These are phyloP conservation scores for Campopleginae sp. DNA, from an alignment of 2,888 invertebrate genomes.

Conservation along the genomic window DNA sequence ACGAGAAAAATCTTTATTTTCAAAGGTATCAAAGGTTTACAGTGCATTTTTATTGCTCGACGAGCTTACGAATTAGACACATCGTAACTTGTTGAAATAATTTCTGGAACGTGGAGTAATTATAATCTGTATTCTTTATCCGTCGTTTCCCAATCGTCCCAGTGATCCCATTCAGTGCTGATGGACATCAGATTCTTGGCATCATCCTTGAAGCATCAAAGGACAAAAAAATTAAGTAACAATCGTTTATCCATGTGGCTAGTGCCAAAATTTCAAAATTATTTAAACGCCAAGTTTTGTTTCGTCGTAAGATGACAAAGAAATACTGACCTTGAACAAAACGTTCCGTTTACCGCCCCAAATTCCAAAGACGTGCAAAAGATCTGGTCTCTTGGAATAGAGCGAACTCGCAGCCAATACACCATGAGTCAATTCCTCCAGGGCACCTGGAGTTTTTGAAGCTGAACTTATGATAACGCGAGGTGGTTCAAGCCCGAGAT, in stretches of 20 bases:
- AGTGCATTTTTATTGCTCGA: constrained; percentile 19
- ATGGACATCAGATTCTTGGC: constrained; percentile 83
- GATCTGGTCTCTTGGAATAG: constrained; percentile 86
- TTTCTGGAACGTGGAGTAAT: background rate
- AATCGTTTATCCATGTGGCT: background rate
- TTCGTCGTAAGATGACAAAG: background rate
- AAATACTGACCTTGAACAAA: constrained; percentile 85
- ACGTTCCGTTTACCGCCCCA: constrained; percentile 85
- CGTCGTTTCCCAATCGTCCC: constrained; percentile 75
- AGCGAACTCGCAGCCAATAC: constrained; percentile 86
- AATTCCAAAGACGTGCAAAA: constrained; percentile 89
- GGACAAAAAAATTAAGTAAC: background rate
- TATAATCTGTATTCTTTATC: constrained; percentile 63
- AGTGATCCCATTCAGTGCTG: constrained; percentile 77
- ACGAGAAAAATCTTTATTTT: constrained; percentile 27
- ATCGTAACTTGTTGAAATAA: background rate
- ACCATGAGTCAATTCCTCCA: constrained; percentile 88
- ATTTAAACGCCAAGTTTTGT: background rate
- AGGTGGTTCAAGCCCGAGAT: constrained; percentile 88
- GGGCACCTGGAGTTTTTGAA: constrained; percentile 85
- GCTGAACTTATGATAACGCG: constrained; percentile 84
- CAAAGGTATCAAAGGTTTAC: constrained; percentile 37
- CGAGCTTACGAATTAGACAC: constrained; percentile 17
- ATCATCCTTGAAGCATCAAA: constrained; percentile 80
- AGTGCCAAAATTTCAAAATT: background rate